Conservation (phyloP, 2,797 vertebrate genomes). For the Oreortyx pictus region DNA sequence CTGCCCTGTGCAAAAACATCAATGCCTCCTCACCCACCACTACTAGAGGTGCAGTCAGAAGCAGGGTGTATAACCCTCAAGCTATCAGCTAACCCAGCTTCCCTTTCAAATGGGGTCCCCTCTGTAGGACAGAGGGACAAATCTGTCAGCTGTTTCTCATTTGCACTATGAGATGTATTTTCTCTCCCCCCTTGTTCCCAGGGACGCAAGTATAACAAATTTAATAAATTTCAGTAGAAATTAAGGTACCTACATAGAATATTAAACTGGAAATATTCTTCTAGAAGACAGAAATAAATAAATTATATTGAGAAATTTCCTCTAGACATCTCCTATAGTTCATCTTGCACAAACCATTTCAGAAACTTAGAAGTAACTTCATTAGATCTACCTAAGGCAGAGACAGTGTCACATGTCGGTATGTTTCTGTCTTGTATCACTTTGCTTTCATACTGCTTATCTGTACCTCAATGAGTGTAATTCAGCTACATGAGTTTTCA, state of each 20-base stretch:
- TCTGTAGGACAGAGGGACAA: not conserved
- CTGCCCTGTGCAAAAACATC: not conserved
- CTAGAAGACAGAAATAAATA: not conserved
- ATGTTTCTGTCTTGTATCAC: not conserved
- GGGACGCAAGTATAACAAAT: not conserved
- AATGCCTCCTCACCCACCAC: not conserved
- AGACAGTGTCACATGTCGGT: not conserved
- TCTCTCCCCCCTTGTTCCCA: fast-evolving
- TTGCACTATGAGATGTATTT: not conserved
- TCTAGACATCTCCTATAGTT: not conserved
- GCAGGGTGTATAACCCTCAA: fast-evolving
- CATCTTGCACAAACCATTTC: not conserved
- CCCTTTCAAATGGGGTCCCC: not conserved
- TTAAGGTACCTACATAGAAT: fast-evolving
- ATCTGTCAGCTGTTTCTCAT: not conserved
- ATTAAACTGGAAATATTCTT: not conserved
- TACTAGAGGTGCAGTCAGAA: not conserved
- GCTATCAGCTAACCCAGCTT: not conserved
- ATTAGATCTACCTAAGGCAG: not conserved
- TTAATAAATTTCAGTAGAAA: not conserved
- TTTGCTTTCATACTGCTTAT: not conserved
- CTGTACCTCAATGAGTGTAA: not conserved
- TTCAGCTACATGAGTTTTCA: not conserved
- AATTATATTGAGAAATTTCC: not conserved
- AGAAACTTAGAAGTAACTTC: not conserved